These are phyloP conservation scores for Chunga burmeisteri DNA, from an alignment of 2,113 vertebrate species.

Conservation along the genomic window DNA sequence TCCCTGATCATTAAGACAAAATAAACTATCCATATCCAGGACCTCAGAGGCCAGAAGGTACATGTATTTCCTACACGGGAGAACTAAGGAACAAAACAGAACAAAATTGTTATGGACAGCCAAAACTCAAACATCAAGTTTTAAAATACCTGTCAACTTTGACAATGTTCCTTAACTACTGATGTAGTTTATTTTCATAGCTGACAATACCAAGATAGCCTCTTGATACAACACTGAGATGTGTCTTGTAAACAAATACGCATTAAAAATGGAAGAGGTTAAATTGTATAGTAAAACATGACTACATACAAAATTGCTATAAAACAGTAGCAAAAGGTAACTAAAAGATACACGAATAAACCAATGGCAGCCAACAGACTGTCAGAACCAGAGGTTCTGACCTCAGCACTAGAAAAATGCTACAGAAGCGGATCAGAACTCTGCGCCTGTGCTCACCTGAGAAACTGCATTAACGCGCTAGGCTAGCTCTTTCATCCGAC, in stretches of 20 bases:
- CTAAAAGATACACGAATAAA: background rate
- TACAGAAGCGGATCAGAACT: background rate
- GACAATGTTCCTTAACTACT: background rate
- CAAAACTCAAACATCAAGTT: background rate
- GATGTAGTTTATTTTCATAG: background rate
- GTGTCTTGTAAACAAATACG: slow-evolving; percentile 4
- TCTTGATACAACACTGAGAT: slow-evolving; percentile 24
- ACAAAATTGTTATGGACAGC: background rate
- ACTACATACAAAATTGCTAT: background rate
- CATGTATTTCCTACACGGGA: background rate
- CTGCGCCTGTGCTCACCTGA: background rate
- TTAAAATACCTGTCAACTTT: background rate
- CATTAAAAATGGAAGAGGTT: slow-evolving; percentile 6
- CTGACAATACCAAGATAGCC: background rate
- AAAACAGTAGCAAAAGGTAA: background rate
- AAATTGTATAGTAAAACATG: background rate
- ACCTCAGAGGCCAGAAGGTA: background rate
- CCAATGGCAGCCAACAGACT: background rate
- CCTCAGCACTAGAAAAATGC: background rate
- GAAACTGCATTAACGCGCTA: background rate
- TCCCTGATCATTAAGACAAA: background rate
- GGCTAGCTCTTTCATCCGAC: background rate
- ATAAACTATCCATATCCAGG: background rate
- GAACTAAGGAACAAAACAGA: background rate
- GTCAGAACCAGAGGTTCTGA: background rate